Evolutionary conservation across 2,888 invertebrate genomes (phyloP).

Genomic region (Lasiommata megera): DNA sequence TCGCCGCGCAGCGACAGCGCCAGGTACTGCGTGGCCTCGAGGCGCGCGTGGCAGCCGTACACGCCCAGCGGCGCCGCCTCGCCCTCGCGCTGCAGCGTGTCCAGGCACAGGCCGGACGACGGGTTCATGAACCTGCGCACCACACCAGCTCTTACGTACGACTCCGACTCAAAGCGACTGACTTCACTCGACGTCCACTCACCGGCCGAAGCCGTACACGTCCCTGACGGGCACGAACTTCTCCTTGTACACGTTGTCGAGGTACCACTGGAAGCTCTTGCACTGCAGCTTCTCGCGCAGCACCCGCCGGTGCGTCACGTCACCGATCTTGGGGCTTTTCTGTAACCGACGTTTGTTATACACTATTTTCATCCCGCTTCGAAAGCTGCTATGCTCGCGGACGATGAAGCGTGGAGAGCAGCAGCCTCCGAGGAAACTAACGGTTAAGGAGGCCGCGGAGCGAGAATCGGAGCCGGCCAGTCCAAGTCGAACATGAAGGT

Average conservation of each 20-base stretch:
- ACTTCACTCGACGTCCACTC: neutral
- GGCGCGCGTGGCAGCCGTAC: conserved; percentile 86
- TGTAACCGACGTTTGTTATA: conserved; percentile 34
- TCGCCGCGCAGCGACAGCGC: conserved; percentile 86
- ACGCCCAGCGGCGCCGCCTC: conserved; percentile 86
- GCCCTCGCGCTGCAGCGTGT: conserved; percentile 87
- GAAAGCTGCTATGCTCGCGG: no score
- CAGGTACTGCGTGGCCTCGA: conserved; percentile 88
- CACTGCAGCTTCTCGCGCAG: conserved; percentile 91
- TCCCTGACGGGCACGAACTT: conserved; percentile 94
- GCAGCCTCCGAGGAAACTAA: no score
- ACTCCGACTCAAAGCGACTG: no score
- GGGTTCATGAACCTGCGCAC: conserved; percentile 76
- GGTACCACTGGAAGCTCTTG: conserved; percentile 95
- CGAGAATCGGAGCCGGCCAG: no score
- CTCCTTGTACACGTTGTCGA: conserved; percentile 93
- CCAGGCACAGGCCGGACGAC: conserved; percentile 85
- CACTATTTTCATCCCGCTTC: no score
- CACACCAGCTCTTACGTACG: no score
- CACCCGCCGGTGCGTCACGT: conserved; percentile 89
- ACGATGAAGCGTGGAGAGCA: no score
- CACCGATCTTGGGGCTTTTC: conserved; percentile 86
- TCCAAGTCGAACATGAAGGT: no score
- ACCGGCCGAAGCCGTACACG: conserved; percentile 89
- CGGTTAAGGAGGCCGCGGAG: no score